Evolutionary conservation across 2,797 vertebrate species (phyloP), one percentile per base, ranked within the genome.

Genomic region (Limnodromus scolopaceus): DNA sequence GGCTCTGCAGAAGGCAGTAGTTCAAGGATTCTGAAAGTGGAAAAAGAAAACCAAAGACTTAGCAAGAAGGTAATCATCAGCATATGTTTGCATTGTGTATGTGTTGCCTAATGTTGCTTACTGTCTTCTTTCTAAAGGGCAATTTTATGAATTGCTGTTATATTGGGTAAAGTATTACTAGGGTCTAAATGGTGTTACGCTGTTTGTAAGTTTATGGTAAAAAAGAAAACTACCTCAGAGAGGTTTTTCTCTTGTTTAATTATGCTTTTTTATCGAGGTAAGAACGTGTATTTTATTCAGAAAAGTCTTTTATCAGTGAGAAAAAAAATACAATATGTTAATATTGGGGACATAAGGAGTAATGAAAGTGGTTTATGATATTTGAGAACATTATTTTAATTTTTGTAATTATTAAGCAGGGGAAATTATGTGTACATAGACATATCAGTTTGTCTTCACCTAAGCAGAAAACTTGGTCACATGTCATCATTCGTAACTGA

Each of bases 31-130:
- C 76, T 98, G 83, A 99, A 99, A 98, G 97, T 98, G 90, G 98
- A 98, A 93, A 99, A 99, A 92, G 99, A 99, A 98, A 99, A 99
- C 97, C 99, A 99, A 97, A 99, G 97, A 93, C 98, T 99, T 71
- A 98, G 76, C 96, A 98, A 99, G 96, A 99, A 98, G 98, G 99
- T 99, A 94, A 79, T 60, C 14, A 10, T 84, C 79, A 74, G 60
- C 18, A 3, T 85, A 8, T 30, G 30, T 54, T 60, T 58, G 81
- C 41, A 10, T 51, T 41, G 28, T 53, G 32, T 38, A 10, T 24
- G 27, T 83, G 41, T 34, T 84, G 55, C 39, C 41, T 60, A 1
- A 6, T 25, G 11, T 23, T 76, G 19, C 45, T 64, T 48, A 43
- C 20, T 2, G 0, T 49, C 84, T 86, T 36, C 20, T 84, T 78